Evolutionary conservation across 1,140 invertebrate genomes (phyloP).

Genomic region (Lasioglossum albipes): DNA sequence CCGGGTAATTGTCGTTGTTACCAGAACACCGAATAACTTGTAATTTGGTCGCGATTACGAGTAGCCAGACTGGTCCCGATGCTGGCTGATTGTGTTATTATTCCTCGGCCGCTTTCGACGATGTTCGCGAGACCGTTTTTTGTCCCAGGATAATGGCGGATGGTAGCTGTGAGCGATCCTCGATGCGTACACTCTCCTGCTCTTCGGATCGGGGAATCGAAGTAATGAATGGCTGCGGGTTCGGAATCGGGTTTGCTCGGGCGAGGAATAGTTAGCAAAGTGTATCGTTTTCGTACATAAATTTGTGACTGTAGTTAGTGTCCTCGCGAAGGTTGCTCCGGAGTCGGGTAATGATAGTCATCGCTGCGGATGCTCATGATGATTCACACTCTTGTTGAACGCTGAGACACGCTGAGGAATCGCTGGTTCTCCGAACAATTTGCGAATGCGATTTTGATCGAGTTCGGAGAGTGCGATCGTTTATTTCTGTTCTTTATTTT

Average conservation of each 20-base stretch:
- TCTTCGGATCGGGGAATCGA: not conserved
- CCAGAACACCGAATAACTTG: slow-evolving; percentile 6
- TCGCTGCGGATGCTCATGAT: too few relatives aligned
- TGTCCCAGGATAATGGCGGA: not conserved
- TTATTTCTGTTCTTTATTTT: too few relatives aligned
- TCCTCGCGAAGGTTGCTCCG: too few relatives aligned
- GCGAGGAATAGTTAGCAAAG: not conserved
- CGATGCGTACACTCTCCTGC: not conserved
- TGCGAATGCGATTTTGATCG: too few relatives aligned
- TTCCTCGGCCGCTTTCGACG: not conserved
- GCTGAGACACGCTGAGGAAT: too few relatives aligned
- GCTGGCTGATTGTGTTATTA: not conserved
- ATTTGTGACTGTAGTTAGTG: too few relatives aligned
- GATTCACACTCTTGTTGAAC: too few relatives aligned
- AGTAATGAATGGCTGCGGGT: not conserved
- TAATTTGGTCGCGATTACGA: slow-evolving; percentile 8
- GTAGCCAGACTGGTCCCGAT: not conserved
- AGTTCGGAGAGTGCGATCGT: too few relatives aligned
- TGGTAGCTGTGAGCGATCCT: not conserved
- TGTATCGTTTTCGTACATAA: not conserved
- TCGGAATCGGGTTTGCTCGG: not conserved
- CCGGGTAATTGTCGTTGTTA: not conserved
- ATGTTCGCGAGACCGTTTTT: not conserved
- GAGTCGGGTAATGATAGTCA: too few relatives aligned
- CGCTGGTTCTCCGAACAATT: too few relatives aligned